Evolutionary conservation across 2,113 vertebrate species (phyloP).

Genomic region (Sinocyclocheilus anshuiensis): DNA sequence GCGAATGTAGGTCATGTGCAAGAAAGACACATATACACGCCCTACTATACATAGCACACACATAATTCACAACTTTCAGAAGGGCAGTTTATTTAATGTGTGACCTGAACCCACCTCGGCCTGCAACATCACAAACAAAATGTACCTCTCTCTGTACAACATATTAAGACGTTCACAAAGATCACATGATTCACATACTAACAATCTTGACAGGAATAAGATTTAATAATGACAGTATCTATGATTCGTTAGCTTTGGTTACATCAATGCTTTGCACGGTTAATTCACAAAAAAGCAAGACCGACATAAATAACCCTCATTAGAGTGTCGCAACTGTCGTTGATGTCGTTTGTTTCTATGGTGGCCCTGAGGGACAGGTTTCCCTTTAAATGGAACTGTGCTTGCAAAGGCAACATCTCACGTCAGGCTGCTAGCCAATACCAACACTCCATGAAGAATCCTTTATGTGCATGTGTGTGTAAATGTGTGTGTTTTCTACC

Average conservation of each 20-base stretch:
- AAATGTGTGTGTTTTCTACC: conserved; percentile 61
- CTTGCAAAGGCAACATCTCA: conserved; percentile 54
- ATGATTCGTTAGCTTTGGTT: neutral
- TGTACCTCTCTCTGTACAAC: neutral
- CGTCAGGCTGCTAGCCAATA: conserved; percentile 64
- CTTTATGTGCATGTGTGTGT: conserved; percentile 54
- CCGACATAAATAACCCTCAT: neutral
- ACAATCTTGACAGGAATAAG: neutral
- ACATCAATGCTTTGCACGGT: neutral
- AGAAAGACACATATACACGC: conserved; percentile 49
- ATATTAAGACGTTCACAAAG: neutral
- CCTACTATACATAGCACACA: neutral
- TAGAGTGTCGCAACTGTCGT: neutral
- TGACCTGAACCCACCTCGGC: neutral
- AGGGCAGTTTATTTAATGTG: neutral
- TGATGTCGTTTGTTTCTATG: neutral
- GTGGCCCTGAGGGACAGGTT: conserved; percentile 51
- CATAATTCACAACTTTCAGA: conserved; percentile 11
- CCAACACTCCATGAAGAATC: conserved; percentile 69
- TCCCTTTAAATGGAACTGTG: conserved; percentile 60
- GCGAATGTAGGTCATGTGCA: conserved; percentile 78
- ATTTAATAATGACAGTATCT: neutral
- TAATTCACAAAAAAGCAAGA: neutral
- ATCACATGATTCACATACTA: neutral
- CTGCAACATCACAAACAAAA: neutral